Evolutionary conservation across 2,113 vertebrate genomes (phyloP).

Genomic region (Ptyas mucosa): DNA sequence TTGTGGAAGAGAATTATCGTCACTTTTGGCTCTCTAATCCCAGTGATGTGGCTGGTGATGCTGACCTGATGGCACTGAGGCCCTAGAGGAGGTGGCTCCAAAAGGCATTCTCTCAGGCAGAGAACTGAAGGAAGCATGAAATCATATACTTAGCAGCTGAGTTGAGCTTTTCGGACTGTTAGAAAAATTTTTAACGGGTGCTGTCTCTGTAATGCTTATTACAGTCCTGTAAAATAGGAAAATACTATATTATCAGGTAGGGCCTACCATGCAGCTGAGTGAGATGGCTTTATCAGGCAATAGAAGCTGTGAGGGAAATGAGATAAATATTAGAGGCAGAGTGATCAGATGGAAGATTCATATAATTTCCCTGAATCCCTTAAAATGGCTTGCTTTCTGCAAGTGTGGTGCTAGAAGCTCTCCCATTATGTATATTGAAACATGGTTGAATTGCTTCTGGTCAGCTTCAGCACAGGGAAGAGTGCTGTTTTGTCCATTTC

Average conservation of each 20-base stretch:
- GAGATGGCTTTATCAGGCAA: background rate
- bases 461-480: background rate
- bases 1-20: slow-evolving; percentile 1
- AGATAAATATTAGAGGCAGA: background rate
- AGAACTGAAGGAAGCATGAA: background rate
- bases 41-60: background rate
- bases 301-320: background rate
- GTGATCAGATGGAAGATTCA: background rate
- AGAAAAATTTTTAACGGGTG: background rate
- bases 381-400: background rate
- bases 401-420: background rate
- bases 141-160: background rate
- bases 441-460: background rate
- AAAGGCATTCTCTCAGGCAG: background rate
- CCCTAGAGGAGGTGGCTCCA: background rate
- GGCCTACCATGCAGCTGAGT: background rate
- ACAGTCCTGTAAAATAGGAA: background rate
- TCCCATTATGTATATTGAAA: background rate
- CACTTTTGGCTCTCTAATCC: background rate
- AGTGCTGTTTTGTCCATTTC: background rate
- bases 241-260: background rate
- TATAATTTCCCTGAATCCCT: background rate
- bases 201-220: background rate
- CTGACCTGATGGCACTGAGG: background rate
- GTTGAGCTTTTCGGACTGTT: background rate